phyloP scores from a whole-genome alignment of 2,888 invertebrate genomes.

The Sipunculus nudus region DNA sequence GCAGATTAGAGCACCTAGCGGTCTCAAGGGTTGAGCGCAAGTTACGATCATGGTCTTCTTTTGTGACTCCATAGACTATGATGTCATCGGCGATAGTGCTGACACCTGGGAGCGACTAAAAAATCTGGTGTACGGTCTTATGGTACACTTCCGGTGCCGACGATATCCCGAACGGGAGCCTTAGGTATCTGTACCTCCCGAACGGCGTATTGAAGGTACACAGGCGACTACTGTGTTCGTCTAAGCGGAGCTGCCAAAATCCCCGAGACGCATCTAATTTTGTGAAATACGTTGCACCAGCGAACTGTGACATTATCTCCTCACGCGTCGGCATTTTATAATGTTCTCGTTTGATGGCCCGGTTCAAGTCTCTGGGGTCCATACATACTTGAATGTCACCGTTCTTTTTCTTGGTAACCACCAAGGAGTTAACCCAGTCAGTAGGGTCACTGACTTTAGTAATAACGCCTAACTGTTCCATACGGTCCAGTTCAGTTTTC shows the following conservation, averaged over 20 bases:
- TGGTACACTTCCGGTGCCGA: conserved; percentile 30
- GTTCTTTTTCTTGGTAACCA: conserved; percentile 11
- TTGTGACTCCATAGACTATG: conserved; percentile 7
- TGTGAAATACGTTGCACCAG: conserved; percentile 29
- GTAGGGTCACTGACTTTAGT: conserved; percentile 6
- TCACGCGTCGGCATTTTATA: conserved; percentile 29
- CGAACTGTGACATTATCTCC: conserved; percentile 29
- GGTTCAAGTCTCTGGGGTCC: too few species aligned
- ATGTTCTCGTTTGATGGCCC: too few species aligned
- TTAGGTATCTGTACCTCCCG: conserved; percentile 28
- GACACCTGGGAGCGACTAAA: too few species aligned
- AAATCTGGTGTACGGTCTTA: conserved; percentile 16
- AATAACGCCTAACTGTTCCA: conserved; percentile 20
- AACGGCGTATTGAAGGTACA: conserved; percentile 35
- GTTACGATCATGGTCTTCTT: conserved; percentile 10
- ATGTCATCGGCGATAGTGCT: too few species aligned
- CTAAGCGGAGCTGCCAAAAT: conserved; percentile 38
- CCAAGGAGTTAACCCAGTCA: conserved; percentile 19
- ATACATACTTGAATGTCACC: conserved; percentile 12
- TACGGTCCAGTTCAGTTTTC: conserved; percentile 19
- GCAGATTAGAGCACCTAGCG: too few species aligned
- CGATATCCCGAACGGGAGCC: conserved; percentile 32
- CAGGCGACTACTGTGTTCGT: conserved; percentile 25
- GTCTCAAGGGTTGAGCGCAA: conserved; percentile 10
- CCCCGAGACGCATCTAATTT: conserved; percentile 36